Evolutionary conservation across 2,797 vertebrate species (phyloP).

Genomic region (Sarcoramphus papa): DNA sequence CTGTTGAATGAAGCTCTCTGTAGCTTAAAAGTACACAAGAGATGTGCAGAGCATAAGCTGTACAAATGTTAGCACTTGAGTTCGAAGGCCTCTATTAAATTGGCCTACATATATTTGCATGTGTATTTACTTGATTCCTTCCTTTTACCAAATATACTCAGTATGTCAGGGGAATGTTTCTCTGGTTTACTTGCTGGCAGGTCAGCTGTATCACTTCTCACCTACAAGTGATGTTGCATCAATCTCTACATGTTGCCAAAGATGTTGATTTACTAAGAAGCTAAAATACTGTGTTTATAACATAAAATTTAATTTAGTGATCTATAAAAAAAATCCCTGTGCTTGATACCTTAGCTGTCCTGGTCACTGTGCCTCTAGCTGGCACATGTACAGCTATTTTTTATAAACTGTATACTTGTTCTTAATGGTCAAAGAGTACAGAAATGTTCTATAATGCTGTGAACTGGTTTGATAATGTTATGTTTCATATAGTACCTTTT

Average conservation of each 20-base stretch:
- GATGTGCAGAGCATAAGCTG: neutral
- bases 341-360: neutral
- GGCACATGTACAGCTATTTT: fast-evolving
- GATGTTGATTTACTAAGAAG: neutral
- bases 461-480: neutral
- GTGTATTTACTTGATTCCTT: neutral
- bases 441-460: neutral
- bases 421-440: neutral
- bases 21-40: neutral
- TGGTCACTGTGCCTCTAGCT: neutral
- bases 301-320: neutral
- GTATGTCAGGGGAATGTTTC: neutral
- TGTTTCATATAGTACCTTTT: neutral
- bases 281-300: neutral
- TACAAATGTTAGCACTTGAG: slow-evolving; percentile 33
- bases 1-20: slow-evolving; percentile 20
- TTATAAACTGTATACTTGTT: neutral
- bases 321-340: neutral
- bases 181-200: neutral
- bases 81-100: neutral
- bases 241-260: neutral
- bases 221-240: neutral
- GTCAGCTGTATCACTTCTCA: neutral
- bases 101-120: neutral
- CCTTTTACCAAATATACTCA: neutral